phyloP scores from a whole-genome alignment of 2,888 invertebrate species.

The Allolobophora icterica region DNA sequence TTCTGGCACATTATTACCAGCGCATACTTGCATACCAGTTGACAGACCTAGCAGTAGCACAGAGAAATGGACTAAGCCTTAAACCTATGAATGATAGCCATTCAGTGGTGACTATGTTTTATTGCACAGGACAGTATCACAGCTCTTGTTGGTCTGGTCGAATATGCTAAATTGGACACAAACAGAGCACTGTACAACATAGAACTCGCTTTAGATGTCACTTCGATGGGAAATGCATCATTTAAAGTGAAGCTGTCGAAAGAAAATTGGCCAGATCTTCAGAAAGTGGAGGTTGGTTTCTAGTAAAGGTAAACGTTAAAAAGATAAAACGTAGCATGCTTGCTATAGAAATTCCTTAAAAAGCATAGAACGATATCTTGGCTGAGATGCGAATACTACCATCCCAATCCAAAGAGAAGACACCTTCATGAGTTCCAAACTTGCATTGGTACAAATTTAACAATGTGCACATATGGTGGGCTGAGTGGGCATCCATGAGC shows the following conservation, averaged over 20 bases:
- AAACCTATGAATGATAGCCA: background rate
- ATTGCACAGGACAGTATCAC: conserved; percentile 78
- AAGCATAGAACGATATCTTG: no score
- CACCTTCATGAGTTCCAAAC: no score
- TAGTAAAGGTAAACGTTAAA: background rate
- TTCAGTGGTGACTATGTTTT: background rate
- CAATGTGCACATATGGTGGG: no score
- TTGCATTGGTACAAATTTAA: no score
- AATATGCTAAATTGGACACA: conserved; percentile 59
- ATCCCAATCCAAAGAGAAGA: no score
- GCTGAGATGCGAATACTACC: no score
- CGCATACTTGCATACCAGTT: background rate
- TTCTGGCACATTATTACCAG: background rate
- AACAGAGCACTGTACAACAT: conserved; percentile 60
- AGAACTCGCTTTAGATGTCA: conserved; percentile 58
- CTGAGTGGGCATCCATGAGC: no score
- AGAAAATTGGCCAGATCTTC: conserved; percentile 58
- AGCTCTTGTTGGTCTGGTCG: conserved; percentile 83
- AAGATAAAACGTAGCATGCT: background rate
- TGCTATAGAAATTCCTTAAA: background rate
- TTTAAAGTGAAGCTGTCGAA: conserved; percentile 52
- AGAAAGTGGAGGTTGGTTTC: conserved; percentile 48
- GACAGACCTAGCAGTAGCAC: background rate
- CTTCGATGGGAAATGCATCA: conserved; percentile 59
- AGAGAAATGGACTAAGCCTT: background rate